A percentile compares a stretch with the other conserved stretches of the same genome.
Evolutionary conservation across 2,797 vertebrate species (phyloP).

Genomic region (Rhinoraja longicauda): DNA sequence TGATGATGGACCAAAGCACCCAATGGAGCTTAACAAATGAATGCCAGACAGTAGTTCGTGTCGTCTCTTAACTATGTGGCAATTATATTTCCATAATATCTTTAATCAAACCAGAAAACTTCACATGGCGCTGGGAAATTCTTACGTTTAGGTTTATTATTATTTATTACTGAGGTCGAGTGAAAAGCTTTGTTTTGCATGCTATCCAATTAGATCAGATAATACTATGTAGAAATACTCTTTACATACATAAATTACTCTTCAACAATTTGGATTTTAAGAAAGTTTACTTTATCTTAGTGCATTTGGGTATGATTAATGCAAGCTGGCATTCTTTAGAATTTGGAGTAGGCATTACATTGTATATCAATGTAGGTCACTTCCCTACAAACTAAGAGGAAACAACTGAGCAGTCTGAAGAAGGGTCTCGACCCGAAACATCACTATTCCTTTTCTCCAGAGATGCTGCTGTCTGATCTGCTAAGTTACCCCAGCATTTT

Average conservation of each 20-base stretch:
- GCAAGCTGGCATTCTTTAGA: not conserved
- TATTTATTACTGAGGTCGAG: no score
- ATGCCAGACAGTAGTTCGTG: not conserved
- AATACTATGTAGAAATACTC: no score
- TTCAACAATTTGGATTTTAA: not conserved
- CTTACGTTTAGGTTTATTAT: not conserved
- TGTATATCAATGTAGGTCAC: not conserved
- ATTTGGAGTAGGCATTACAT: not conserved
- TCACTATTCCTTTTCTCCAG: no score
- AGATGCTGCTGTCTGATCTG: no score
- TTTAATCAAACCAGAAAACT: not conserved
- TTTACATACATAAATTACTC: not conserved
- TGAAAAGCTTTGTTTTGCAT: no score
- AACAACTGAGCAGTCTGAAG: not conserved
- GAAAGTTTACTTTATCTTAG: not conserved
- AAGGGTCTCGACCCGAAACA: no score
- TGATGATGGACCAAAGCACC: not conserved
- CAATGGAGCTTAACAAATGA: not conserved
- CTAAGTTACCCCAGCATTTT: no score
- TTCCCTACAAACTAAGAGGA: not conserved
- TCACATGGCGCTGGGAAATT: not conserved
- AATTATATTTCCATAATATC: not conserved
- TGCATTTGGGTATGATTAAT: not conserved
- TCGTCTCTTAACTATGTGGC: not conserved
- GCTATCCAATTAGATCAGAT: no score